These are phyloP conservation scores for Peromyscus nudipes DNA, from an alignment of 2,797 vertebrate genomes.

Conservation along the genomic window DNA sequence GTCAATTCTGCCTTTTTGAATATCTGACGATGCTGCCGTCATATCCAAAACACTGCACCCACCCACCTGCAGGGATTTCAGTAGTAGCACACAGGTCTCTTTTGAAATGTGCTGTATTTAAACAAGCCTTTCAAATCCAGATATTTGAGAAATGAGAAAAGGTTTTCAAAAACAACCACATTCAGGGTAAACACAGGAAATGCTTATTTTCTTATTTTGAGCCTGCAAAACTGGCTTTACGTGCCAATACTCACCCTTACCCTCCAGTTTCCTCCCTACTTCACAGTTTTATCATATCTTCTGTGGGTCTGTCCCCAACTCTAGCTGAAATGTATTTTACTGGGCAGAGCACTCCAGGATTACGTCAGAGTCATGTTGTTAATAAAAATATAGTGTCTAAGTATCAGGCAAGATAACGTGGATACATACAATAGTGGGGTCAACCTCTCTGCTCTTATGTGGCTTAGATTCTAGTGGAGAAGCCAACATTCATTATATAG, in stretches of 20 bases:
- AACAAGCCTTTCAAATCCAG: conserved; percentile 3
- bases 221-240: conserved; percentile 22
- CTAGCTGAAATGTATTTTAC: neutral
- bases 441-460: neutral
- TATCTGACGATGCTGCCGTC: neutral
- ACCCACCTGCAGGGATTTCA: neutral
- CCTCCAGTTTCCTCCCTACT: neutral
- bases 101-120: conserved; percentile 6
- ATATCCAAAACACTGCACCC: neutral
- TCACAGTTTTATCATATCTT: neutral
- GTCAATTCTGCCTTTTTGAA: neutral
- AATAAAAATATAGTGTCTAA: conserved; percentile 34
- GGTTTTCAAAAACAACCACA: conserved; percentile 3
- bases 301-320: neutral
- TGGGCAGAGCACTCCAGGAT: neutral
- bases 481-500: conserved; percentile 21
- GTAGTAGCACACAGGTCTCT: neutral
- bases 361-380: neutral
- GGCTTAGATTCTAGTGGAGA: neutral
- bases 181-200: conserved; percentile 3
- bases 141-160: conserved; percentile 33
- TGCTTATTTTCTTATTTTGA: neutral
- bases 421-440: neutral
- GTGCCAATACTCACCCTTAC: neutral
- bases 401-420: neutral